phyloP scores from a whole-genome alignment of 2,888 invertebrate genomes.

The Nipponacmea schrenckii region DNA sequence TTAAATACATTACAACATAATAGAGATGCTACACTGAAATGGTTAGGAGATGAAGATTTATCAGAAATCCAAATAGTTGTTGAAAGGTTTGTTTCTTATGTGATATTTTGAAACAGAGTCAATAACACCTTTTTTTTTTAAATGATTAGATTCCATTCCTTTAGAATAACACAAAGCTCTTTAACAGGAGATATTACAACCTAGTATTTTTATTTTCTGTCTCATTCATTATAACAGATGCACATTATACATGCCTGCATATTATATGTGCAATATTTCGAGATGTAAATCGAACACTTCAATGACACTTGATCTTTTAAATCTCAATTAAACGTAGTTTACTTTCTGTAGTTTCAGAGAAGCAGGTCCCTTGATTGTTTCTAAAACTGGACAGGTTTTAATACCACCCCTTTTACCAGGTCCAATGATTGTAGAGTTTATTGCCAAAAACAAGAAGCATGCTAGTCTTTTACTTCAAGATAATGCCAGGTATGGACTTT shows the following conservation, averaged over 20 bases:
- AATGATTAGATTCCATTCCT: too few relatives aligned
- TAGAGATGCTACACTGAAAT: conserved; percentile 68
- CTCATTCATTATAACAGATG: too few relatives aligned
- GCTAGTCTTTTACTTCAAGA: conserved; percentile 79
- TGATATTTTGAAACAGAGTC: not conserved
- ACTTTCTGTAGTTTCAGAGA: conserved; percentile 74
- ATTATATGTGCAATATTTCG: too few relatives aligned
- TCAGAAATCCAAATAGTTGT: conserved; percentile 84
- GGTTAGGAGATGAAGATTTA: conserved; percentile 79
- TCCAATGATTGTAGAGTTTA: conserved; percentile 84
- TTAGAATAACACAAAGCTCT: too few relatives aligned
- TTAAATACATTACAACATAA: conserved; percentile 87
- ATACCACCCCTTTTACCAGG: conserved; percentile 92
- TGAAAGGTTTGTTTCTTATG: conserved; percentile 78
- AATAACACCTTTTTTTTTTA: too few relatives aligned
- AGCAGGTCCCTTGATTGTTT: conserved; percentile 91
- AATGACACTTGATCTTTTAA: too few relatives aligned
- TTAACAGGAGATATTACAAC: too few relatives aligned
- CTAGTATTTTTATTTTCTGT: too few relatives aligned
- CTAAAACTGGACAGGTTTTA: conserved; percentile 92
- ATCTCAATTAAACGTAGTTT: too few relatives aligned
- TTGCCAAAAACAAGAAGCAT: conserved; percentile 80
- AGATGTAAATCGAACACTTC: too few relatives aligned
- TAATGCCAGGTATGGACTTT: conserved; percentile 77
- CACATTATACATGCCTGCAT: too few relatives aligned